These are phyloP conservation scores for Tetragnatha montana DNA, from an alignment of 2,888 invertebrate species.

Conservation along the genomic window DNA sequence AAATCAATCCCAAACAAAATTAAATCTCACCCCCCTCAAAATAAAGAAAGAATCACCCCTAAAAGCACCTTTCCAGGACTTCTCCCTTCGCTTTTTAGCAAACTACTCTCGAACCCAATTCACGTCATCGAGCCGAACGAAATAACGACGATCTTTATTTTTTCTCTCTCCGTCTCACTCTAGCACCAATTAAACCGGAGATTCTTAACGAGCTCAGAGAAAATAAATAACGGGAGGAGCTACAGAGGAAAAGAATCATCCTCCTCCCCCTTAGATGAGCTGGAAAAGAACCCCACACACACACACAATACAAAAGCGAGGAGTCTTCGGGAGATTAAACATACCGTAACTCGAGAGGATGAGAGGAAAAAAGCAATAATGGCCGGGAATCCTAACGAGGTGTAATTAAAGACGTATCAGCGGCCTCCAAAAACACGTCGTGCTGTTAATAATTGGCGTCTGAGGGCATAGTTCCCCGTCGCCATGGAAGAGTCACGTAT, in stretches of 20 bases:
- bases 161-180: neutral
- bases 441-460: constrained; percentile 57
- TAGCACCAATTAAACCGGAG: constrained; percentile 57
- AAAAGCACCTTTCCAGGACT: constrained; percentile 5
- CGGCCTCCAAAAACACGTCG: constrained; percentile 35
- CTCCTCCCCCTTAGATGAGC: neutral
- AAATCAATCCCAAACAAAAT: constrained; percentile 38
- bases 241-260: no score
- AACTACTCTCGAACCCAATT: constrained; percentile 38
- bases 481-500: constrained; percentile 66
- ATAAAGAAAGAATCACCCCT: constrained; percentile 3
- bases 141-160: constrained; percentile 44
- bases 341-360: constrained; percentile 29
- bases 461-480: constrained; percentile 44
- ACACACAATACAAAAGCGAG: constrained; percentile 47
- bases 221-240: no score
- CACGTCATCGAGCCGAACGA: constrained; percentile 36
- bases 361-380: constrained; percentile 49
- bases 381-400: constrained; percentile 58
- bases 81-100: constrained; percentile 12
- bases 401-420: constrained; percentile 68
- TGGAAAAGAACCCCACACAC: constrained; percentile 33
- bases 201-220: constrained; percentile 53
- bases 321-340: constrained; percentile 48
- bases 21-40: constrained; percentile 18